These are phyloP conservation scores for Atlantisia rogersi DNA, from an alignment of 2,113 vertebrate genomes.

Conservation along the genomic window DNA sequence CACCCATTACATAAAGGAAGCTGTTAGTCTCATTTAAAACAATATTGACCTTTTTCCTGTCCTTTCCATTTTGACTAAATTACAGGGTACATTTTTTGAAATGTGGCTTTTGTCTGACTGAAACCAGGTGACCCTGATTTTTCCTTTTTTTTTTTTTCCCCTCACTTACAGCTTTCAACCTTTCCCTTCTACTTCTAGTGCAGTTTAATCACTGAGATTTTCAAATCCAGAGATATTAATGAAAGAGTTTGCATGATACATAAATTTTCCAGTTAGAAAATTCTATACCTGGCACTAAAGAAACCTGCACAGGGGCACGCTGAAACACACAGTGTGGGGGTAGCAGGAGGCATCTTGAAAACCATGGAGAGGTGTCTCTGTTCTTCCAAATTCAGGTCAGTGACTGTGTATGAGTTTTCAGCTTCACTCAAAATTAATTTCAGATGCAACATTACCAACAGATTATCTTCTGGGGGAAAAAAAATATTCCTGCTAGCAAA, in stretches of 20 bases:
- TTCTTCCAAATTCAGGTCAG: not conserved
- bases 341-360: not conserved
- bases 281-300: not conserved
- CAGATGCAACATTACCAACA: not conserved
- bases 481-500: not conserved
- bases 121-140: slow-evolving; percentile 31
- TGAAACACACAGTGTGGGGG: not conserved
- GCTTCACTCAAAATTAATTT: not conserved
- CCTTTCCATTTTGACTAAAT: slow-evolving; percentile 60
- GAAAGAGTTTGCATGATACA: not conserved
- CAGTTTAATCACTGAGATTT: not conserved
- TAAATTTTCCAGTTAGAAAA: not conserved
- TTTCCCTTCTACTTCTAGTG: not conserved
- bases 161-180: slow-evolving; percentile 1
- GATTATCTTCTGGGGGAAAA: not conserved
- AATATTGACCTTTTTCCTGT: slow-evolving; percentile 54
- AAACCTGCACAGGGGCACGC: not conserved
- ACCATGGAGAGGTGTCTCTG: not conserved
- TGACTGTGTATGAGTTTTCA: not conserved
- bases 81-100: slow-evolving; percentile 35
- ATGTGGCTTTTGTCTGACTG: slow-evolving; percentile 7
- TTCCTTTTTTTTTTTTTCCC: not conserved
- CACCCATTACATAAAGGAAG: slow-evolving; percentile 60
- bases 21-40: slow-evolving; percentile 60
- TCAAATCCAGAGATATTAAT: not conserved